Conservation (phyloP, 2,797 vertebrate genomes). For the Echiichthys vipera region DNA sequence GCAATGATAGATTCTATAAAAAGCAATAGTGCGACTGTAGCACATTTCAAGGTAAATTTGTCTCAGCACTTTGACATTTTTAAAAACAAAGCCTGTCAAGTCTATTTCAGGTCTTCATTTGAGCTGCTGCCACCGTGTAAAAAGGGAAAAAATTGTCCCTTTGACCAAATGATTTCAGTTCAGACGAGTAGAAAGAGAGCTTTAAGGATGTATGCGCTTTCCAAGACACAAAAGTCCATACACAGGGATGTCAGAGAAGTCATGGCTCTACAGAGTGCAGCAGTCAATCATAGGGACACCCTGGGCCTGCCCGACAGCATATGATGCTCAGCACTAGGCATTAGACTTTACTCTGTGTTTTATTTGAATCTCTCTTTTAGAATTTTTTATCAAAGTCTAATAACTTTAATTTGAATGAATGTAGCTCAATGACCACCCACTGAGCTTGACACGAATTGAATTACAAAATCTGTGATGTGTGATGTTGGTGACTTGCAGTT, state of each 20-base stretch:
- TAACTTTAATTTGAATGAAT: constrained; percentile 35
- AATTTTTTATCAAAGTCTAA: constrained; percentile 17
- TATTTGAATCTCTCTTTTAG: not conserved
- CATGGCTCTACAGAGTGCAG: constrained; percentile 57
- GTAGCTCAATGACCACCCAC: constrained; percentile 15
- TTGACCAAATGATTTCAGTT: constrained; percentile 67
- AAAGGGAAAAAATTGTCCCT: constrained; percentile 46
- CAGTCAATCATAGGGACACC: constrained; percentile 62
- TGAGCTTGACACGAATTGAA: constrained; percentile 23
- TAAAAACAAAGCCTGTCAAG: constrained; percentile 79
- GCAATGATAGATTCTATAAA: constrained; percentile 72
- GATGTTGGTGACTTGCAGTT: constrained; percentile 34
- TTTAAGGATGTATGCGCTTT: constrained; percentile 54
- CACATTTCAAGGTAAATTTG: constrained; percentile 81
- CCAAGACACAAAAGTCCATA: constrained; percentile 58
- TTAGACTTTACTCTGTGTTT: not conserved
- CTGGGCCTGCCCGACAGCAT: constrained; percentile 50
- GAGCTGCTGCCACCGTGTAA: constrained; percentile 53
- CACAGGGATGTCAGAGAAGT: constrained; percentile 71
- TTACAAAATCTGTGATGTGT: constrained; percentile 26
- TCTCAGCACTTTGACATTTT: constrained; percentile 79
- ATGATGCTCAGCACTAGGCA: constrained; percentile 15
- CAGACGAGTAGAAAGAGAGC: constrained; percentile 49
- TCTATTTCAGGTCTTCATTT: constrained; percentile 73
- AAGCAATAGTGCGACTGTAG: constrained; percentile 64